These are phyloP conservation scores for Heliconius ismenius DNA, from an alignment of 2,888 invertebrate genomes.

Conservation along the genomic window DNA sequence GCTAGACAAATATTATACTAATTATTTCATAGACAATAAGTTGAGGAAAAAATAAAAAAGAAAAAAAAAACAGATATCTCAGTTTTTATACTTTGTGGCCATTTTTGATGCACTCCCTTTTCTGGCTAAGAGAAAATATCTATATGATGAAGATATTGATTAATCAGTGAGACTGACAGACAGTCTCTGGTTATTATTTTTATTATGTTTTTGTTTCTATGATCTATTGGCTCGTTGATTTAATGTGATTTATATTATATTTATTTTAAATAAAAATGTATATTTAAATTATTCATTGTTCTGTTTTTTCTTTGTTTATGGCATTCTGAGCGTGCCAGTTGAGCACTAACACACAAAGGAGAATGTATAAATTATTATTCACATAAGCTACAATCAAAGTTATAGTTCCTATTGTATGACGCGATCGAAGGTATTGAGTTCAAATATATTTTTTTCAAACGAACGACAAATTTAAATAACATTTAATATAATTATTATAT, in stretches of 20 bases:
- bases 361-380: neutral
- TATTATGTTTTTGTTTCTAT: too few relatives aligned
- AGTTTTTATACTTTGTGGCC: too few relatives aligned
- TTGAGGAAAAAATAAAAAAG: neutral
- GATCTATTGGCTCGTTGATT: too few relatives aligned
- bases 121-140: too few relatives aligned
- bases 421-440: neutral
- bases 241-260: neutral
- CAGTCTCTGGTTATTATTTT: neutral
- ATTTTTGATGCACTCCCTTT: too few relatives aligned
- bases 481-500: neutral
- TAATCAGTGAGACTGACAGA: neutral
- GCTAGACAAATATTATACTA: neutral
- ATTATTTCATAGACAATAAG: neutral
- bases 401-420: neutral
- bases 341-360: neutral
- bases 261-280: neutral
- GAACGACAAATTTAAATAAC: neutral
- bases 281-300: neutral
- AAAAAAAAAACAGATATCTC: neutral
- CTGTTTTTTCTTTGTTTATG: neutral
- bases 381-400: neutral
- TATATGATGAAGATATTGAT: too few relatives aligned
- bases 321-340: neutral
- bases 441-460: neutral